phyloP scores from a whole-genome alignment of 2,113 vertebrate genomes.

The Corvus hawaiiensis region DNA sequence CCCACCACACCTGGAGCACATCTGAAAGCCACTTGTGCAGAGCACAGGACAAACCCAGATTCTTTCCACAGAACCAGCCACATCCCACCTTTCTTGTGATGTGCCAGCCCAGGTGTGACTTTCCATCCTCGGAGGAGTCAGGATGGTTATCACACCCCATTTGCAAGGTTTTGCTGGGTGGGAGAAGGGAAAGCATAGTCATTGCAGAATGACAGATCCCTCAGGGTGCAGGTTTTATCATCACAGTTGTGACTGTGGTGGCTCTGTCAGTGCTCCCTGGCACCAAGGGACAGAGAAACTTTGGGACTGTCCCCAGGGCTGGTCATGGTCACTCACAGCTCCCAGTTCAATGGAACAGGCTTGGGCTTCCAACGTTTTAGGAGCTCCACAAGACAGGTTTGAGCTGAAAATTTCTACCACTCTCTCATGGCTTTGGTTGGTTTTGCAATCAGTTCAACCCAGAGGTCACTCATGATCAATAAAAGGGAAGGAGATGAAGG shows the following conservation, averaged over 20 bases:
- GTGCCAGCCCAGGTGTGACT: neutral
- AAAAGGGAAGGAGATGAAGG: constrained; percentile 6
- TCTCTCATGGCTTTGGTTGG: constrained; percentile 1
- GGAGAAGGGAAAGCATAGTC: neutral
- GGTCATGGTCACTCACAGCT: neutral
- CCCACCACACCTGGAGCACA: neutral
- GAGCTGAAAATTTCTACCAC: constrained; percentile 22
- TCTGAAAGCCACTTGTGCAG: neutral
- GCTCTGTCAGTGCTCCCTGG: neutral
- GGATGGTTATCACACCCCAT: accelerated
- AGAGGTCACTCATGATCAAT: constrained; percentile 36
- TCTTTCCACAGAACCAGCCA: neutral
- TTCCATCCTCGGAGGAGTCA: neutral
- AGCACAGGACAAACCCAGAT: neutral
- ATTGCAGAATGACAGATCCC: accelerated
- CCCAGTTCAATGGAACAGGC: neutral
- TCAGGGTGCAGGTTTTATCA: neutral
- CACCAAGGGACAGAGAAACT: neutral
- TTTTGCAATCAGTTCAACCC: constrained; percentile 30
- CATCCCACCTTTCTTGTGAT: neutral
- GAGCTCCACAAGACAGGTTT: neutral
- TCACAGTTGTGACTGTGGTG: neutral
- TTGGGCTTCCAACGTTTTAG: neutral
- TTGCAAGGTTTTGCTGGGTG: neutral
- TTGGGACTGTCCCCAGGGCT: neutral